Evolutionary conservation across 2,888 invertebrate genomes (phyloP).

Genomic region (Rhagonycha lutea): DNA sequence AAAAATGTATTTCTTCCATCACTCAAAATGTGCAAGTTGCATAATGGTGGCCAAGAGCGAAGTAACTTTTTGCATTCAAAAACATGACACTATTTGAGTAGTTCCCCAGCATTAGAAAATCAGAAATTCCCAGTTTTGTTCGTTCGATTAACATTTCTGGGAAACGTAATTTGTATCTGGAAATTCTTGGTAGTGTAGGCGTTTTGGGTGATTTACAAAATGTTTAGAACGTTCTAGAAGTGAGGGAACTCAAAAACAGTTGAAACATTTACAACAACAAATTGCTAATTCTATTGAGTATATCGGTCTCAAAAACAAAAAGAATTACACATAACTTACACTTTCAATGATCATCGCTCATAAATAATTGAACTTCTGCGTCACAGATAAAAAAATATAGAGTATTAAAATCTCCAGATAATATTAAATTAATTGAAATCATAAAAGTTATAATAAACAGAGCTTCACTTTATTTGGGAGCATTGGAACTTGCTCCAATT

Average conservation of each 20-base stretch:
- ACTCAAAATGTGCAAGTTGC: not conserved
- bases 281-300: too few species aligned
- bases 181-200: not conserved
- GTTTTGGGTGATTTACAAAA: not conserved
- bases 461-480: not conserved
- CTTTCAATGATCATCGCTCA: too few species aligned
- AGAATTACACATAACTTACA: too few species aligned
- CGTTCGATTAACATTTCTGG: not conserved
- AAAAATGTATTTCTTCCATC: not conserved
- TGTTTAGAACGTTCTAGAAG: not conserved
- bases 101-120: not conserved
- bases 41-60: not conserved
- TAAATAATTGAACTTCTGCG: too few species aligned
- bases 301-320: too few species aligned
- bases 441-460: not conserved
- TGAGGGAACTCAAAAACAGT: too few species aligned
- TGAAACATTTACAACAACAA: too few species aligned
- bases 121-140: not conserved
- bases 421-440: not conserved
- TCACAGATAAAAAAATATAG: too few species aligned
- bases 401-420: too few species aligned
- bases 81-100: not conserved
- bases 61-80: not conserved
- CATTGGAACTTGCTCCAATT: not conserved
- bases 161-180: not conserved